These are phyloP conservation scores for Orthosia gothica DNA, from an alignment of 2,888 invertebrate genomes.

Conservation along the genomic window DNA sequence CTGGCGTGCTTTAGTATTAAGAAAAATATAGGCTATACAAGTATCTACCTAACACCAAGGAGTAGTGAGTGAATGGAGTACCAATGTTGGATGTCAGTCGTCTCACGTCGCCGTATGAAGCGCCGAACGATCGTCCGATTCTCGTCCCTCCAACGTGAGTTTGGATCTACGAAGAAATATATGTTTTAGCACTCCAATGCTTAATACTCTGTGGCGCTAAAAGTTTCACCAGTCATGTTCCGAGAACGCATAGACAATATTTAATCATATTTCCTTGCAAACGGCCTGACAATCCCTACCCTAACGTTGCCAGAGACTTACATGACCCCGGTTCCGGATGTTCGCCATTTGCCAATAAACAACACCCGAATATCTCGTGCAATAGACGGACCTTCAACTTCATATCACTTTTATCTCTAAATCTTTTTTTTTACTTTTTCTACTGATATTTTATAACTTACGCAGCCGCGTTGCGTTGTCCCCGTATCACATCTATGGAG, in stretches of 20 bases:
- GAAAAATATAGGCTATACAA: slow-evolving; percentile 30
- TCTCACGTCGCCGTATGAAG: slow-evolving; percentile 11
- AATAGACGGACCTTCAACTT: slow-evolving; percentile 57
- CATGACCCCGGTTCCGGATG: slow-evolving; percentile 58
- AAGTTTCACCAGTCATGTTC: slow-evolving; percentile 37
- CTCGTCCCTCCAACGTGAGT: slow-evolving; percentile 25
- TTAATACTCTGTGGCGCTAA: slow-evolving; percentile 18
- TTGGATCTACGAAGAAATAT: slow-evolving; percentile 50
- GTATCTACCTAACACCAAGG: slow-evolving; percentile 34
- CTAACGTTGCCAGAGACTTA: slow-evolving; percentile 60
- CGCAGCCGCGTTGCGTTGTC: slow-evolving; percentile 62
- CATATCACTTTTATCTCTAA: slow-evolving; percentile 48
- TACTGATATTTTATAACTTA: slow-evolving; percentile 67
- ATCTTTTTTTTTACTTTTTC: slow-evolving; percentile 57
- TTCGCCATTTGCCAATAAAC: slow-evolving; percentile 65
- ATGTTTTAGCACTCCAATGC: slow-evolving; percentile 28
- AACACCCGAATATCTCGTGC: slow-evolving; percentile 65
- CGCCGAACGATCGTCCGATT: slow-evolving; percentile 16
- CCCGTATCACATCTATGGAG: slow-evolving; percentile 63
- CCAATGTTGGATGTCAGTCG: slow-evolving; percentile 34
- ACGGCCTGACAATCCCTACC: slow-evolving; percentile 59
- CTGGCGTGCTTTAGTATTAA: slow-evolving; percentile 30
- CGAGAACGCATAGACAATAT: background rate
- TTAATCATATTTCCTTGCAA: slow-evolving; percentile 54
- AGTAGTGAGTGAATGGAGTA: slow-evolving; percentile 48